These are phyloP conservation scores for Scolopax mira DNA, from an alignment of 2,113 vertebrate species.

Conservation along the genomic window DNA sequence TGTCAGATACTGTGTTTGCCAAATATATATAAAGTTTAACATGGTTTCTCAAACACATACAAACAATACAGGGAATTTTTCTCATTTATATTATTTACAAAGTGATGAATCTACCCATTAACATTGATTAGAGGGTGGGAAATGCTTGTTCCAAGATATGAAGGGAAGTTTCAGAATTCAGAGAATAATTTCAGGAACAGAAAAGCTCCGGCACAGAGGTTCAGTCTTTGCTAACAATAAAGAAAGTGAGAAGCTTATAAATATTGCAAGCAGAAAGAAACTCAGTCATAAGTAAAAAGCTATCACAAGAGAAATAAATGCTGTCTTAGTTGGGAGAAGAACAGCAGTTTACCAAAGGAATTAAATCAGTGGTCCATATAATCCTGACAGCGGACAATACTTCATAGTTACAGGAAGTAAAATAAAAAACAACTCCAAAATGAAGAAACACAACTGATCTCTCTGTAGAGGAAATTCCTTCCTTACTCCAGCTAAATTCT, in stretches of 20 bases:
- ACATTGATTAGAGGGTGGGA: not conserved
- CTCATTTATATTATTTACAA: not conserved
- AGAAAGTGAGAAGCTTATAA: not conserved
- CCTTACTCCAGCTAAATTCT: not conserved
- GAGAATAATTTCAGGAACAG: not conserved
- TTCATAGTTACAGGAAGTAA: not conserved
- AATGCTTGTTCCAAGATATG: not conserved
- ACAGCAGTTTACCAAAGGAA: not conserved
- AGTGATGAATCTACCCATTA: not conserved
- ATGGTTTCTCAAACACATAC: not conserved
- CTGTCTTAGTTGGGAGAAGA: not conserved
- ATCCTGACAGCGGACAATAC: not conserved
- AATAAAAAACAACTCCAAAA: not conserved
- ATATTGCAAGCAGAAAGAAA: not conserved
- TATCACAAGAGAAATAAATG: not conserved
- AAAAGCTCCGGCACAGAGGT: not conserved
- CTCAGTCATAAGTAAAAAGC: not conserved
- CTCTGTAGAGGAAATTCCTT: not conserved
- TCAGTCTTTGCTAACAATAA: not conserved
- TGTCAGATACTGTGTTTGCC: slow-evolving; percentile 1
- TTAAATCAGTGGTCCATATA: not conserved
- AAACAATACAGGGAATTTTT: not conserved
- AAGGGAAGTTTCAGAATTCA: not conserved
- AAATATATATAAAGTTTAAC: not conserved
- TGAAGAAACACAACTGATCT: not conserved